Evolutionary conservation across 2,113 vertebrate genomes (phyloP), one percentile per base, ranked within the genome.

Genomic region (Pollachius pollachius): DNA sequence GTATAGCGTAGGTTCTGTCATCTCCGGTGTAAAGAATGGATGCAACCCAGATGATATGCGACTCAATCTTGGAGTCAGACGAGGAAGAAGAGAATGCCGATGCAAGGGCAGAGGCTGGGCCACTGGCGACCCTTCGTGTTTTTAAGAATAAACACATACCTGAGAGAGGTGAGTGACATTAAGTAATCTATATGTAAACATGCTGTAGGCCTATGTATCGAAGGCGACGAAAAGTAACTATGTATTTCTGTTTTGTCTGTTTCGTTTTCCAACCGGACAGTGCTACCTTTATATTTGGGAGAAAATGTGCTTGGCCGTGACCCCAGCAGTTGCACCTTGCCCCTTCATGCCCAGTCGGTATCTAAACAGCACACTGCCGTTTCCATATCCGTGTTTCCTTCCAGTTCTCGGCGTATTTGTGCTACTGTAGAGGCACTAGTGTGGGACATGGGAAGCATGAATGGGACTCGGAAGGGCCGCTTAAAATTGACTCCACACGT

Each of bases 261-360:
- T 34, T 34, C 30, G 4, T 34, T 34, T 34, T 34, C 30, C 6
- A 34, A 34, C 6, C 30, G 8, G 41, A 13, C 82, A 96, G 95
- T 95, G 76, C 89, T 94, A 21, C 91, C 87, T 37, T 91, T 96
- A 3, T 95, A 92, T 82, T 75, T 88, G 1, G 95, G 95, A 61
- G 88, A 94, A 71, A 97, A 97, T 52, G 54, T 94, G 21, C 62
- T 97, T 52, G 95, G 95, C 17, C 93, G 95, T 60, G 91, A 94
- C 73, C 86, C 91, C 61, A 58, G 17, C 67, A 85, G 79, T 63
- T 95, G 94, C 81, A 82, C 88, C 15, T 74, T 94, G 81, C 74
- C 73, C 19, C 83, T 97, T 27, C 81, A 78, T 0, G 92, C 91
- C 3, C 74, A 90, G 17, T 95, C 94, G 2, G 82, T 97, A 70